phyloP scores from a whole-genome alignment of 1,140 invertebrate genomes.

The Caerostris extrusa region DNA sequence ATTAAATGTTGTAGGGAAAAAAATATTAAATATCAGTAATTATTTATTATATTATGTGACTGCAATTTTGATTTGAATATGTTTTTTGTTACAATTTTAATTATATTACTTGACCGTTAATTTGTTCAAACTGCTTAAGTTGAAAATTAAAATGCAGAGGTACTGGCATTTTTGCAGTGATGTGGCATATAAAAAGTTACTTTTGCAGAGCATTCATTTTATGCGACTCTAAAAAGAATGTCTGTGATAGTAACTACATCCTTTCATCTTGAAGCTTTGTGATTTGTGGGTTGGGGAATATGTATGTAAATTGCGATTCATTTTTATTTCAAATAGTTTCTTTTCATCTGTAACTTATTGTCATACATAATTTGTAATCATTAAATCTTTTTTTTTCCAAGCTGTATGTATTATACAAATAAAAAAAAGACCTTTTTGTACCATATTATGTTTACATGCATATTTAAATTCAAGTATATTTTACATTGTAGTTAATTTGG shows the following conservation, averaged over 20 bases:
- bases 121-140: too few species aligned
- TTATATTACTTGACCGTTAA: too few species aligned
- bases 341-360: conserved; percentile 58
- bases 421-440: too few species aligned
- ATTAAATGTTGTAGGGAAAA: too few species aligned
- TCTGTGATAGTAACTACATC: conserved; percentile 30
- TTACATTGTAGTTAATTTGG: too few species aligned
- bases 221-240: conserved; percentile 43
- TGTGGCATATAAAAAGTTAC: conserved; percentile 23
- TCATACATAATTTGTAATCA: conserved; percentile 50
- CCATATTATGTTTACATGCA: too few species aligned
- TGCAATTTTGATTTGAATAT: too few species aligned
- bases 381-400: conserved; percentile 31
- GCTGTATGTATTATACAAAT: too few species aligned
- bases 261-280: conserved; percentile 75
- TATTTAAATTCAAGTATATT: too few species aligned
- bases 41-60: too few species aligned
- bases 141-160: conserved; percentile 42
- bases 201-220: conserved; percentile 60
- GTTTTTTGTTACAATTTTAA: too few species aligned
- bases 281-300: conserved; percentile 73
- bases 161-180: conserved; percentile 62
- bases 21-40: too few species aligned
- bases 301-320: conserved; percentile 61
- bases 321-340: conserved; percentile 2